phyloP scores from a whole-genome alignment of 1,140 invertebrate genomes.

The Pogonognathellus flavescens region DNA sequence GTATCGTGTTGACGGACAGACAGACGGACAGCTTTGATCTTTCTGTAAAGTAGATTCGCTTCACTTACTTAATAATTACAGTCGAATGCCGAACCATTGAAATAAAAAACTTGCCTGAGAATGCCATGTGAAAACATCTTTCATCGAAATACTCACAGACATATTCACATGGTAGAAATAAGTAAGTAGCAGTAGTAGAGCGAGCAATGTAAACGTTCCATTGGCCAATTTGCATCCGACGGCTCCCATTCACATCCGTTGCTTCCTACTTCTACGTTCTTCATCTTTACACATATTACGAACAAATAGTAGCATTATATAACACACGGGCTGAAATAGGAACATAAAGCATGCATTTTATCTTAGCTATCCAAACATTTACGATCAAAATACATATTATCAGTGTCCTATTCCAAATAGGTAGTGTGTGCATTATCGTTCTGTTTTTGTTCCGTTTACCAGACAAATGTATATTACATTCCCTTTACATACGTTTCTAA shows the following conservation, averaged over 20 bases:
- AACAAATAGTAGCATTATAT: neutral
- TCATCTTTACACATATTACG: neutral
- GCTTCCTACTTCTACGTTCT: neutral
- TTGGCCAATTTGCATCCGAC: slow-evolving; percentile 14
- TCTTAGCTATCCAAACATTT: too few species aligned
- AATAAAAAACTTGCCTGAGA: slow-evolving; percentile 6
- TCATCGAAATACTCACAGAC: neutral
- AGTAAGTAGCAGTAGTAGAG: neutral
- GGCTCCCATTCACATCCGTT: neutral
- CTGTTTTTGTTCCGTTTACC: too few species aligned
- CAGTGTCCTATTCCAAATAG: too few species aligned
- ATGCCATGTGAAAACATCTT: slow-evolving; percentile 25
- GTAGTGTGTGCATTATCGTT: too few species aligned
- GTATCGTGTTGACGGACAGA: too few species aligned
- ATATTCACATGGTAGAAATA: neutral
- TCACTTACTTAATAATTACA: too few species aligned
- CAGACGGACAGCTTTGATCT: too few species aligned
- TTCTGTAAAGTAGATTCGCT: too few species aligned
- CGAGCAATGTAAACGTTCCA: neutral
- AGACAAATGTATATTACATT: too few species aligned
- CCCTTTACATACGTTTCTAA: too few species aligned
- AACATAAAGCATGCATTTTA: too few species aligned
- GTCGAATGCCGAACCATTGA: neutral
- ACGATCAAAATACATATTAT: too few species aligned
- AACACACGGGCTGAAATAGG: neutral